phyloP scores from a whole-genome alignment of 2,797 vertebrate species.

The Chrysocyon brachyurus region DNA sequence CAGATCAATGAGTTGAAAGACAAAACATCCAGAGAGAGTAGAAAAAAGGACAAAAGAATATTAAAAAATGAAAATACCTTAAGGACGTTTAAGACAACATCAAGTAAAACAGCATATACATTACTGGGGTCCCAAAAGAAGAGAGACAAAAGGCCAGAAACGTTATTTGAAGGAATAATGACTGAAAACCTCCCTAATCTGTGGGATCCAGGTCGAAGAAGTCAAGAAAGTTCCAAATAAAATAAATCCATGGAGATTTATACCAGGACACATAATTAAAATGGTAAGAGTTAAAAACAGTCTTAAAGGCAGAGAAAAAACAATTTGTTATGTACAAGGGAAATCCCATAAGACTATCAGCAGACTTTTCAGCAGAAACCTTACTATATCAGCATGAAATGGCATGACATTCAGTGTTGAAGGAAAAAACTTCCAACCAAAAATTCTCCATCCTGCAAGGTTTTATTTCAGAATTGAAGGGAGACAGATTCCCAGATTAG shows the following conservation, averaged over 20 bases:
- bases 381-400: not conserved
- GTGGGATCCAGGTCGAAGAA: not conserved
- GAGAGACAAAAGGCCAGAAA: not conserved
- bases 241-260: not conserved
- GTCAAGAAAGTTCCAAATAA: not conserved
- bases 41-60: not conserved
- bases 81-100: not conserved
- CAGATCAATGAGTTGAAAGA: not conserved
- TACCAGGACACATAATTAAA: not conserved
- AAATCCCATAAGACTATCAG: not conserved
- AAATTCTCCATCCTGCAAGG: not conserved
- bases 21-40: not conserved
- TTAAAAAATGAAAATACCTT: not conserved
- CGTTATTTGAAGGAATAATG: not conserved
- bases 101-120: not conserved
- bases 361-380: not conserved
- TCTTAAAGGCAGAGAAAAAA: not conserved
- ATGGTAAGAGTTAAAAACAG: not conserved
- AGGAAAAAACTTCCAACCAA: not conserved
- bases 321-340: not conserved
- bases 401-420: not conserved
- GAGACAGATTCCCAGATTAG: not conserved
- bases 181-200: not conserved
- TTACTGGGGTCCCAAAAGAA: not conserved
- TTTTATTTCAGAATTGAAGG: not conserved